Conservation (phyloP, 2,888 invertebrate genomes). For the Amiota communis region DNA sequence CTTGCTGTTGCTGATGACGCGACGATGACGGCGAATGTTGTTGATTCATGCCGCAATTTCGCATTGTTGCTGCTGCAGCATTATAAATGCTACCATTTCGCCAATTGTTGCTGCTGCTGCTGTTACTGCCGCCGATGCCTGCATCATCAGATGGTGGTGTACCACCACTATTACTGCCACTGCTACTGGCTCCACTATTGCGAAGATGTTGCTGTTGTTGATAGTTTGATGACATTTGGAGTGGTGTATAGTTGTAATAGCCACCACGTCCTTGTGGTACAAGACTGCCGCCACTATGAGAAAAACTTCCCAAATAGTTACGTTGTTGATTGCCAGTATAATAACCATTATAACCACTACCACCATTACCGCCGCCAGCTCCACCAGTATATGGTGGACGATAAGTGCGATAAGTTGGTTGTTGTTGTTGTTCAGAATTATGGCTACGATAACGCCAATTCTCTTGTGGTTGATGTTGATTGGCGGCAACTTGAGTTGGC, state of each 20-base stretch:
- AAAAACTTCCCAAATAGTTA: conserved; percentile 65
- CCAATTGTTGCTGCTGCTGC: conserved; percentile 62
- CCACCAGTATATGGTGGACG: conserved; percentile 54
- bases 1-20: conserved; percentile 45
- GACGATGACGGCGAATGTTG: conserved; percentile 43
- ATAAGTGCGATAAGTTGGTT: conserved; percentile 55
- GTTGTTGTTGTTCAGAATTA: conserved; percentile 54
- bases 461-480: conserved; percentile 51
- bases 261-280: conserved; percentile 1
- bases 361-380: conserved; percentile 48
- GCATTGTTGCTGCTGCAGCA: conserved; percentile 42
- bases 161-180: conserved; percentile 58
- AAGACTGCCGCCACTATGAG: conserved; percentile 56
- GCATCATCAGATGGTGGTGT: conserved; percentile 66
- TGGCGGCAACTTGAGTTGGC: background rate
- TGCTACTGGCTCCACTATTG: conserved; percentile 48
- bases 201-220: conserved; percentile 43
- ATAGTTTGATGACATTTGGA: background rate
- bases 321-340: conserved; percentile 58
- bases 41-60: conserved; percentile 59
- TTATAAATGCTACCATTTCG: conserved; percentile 69
- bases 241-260: background rate
- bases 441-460: conserved; percentile 71
- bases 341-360: conserved; percentile 40
- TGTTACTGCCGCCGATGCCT: conserved; percentile 39